These are phyloP conservation scores for Halictus ligatus DNA, from an alignment of 2,888 invertebrate species.

Conservation along the genomic window DNA sequence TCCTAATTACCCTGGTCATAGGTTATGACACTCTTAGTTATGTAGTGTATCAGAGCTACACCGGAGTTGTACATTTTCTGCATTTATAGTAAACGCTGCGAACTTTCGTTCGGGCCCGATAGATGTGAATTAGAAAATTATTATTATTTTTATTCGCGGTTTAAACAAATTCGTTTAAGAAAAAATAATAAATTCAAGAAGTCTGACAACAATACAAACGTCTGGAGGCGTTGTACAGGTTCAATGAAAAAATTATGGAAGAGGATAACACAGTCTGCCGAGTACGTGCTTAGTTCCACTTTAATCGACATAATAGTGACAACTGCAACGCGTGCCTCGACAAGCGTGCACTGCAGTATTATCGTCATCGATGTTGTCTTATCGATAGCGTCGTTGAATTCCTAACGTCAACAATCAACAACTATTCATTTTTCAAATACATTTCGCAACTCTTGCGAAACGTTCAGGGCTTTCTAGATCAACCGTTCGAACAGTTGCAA, in stretches of 20 bases:
- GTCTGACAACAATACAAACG: no score
- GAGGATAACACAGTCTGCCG: no score
- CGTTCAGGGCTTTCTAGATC: not conserved
- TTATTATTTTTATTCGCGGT: no score
- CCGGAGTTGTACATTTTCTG: not conserved
- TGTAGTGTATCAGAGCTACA: not conserved
- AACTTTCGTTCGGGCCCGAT: no score
- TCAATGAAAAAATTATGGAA: not conserved
- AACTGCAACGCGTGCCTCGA: not conserved
- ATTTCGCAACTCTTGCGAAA: not conserved
- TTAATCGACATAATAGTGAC: not conserved
- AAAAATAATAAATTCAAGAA: no score
- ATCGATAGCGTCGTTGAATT: not conserved
- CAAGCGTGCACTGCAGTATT: not conserved
- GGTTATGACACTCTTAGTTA: not conserved
- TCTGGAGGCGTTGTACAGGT: no score
- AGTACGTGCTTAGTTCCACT: not conserved
- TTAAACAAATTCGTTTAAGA: no score
- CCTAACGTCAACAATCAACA: not conserved
- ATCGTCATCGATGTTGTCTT: not conserved
- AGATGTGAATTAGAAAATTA: no score
- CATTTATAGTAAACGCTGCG: not conserved
- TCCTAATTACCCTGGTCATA: not conserved
- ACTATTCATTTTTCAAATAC: not conserved
- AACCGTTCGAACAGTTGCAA: not conserved